phyloP scores from a whole-genome alignment of 1,140 invertebrate species.

The Subanguina moxae region DNA sequence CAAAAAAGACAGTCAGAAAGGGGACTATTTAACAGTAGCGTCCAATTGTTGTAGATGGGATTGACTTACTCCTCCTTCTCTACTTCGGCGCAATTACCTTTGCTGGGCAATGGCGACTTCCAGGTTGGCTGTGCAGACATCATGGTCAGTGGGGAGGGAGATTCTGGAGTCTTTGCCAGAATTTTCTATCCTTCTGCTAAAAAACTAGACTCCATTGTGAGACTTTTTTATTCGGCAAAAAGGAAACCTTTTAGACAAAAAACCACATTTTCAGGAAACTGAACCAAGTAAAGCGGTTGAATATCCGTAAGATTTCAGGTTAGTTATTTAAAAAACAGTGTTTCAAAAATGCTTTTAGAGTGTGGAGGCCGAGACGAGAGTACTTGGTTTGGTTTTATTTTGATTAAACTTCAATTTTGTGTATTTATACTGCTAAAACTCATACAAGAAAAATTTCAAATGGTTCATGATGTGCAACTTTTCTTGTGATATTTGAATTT shows the following conservation, averaged over 20 bases:
- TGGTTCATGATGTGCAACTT: no score
- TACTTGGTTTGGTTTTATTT: slow-evolving; percentile 58
- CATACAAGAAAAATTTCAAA: no score
- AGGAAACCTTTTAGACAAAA: background rate
- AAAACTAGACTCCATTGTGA: background rate
- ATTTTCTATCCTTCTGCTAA: slow-evolving; percentile 18
- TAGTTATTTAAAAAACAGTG: no score
- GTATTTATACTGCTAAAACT: no score
- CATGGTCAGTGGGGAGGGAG: slow-evolving; percentile 8
- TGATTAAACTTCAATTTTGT: no score
- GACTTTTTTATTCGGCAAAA: background rate
- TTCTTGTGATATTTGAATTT: no score
- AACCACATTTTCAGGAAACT: background rate
- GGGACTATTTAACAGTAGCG: no score
- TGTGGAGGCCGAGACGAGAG: slow-evolving; percentile 65
- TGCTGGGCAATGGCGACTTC: slow-evolving; percentile 21
- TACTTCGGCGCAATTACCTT: slow-evolving; percentile 13
- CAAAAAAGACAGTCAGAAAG: no score
- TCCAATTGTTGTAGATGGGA: background rate
- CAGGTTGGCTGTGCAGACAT: slow-evolving; percentile 30
- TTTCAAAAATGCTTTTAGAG: no score
- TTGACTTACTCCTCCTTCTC: slow-evolving; percentile 9
- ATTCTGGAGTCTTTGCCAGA: slow-evolving; percentile 20
- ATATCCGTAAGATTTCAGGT: background rate
- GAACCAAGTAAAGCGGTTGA: background rate